These are phyloP conservation scores for Eupeodes corollae DNA, from an alignment of 1,140 invertebrate species.

Conservation along the genomic window DNA sequence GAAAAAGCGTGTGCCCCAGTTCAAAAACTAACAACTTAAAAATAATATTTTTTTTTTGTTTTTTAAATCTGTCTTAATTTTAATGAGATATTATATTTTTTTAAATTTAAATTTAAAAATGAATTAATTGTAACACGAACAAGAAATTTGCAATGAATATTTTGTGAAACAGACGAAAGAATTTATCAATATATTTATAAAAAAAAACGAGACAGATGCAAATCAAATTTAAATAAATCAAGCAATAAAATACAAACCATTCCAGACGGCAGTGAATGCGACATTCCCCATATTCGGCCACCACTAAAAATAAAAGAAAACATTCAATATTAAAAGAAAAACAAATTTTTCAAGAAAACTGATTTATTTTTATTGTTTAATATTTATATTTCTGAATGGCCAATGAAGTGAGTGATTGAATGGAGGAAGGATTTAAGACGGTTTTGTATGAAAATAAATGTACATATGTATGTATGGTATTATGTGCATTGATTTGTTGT, in stretches of 20 bases:
- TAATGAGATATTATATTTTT: constrained; percentile 12
- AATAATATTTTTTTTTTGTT: constrained; percentile 1
- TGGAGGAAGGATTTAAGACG: too few relatives aligned
- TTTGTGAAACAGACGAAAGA: too few relatives aligned
- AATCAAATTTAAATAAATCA: neutral
- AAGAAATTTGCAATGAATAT: neutral
- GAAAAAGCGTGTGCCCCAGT: constrained; percentile 32
- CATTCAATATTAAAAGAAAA: neutral
- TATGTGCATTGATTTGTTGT: too few relatives aligned
- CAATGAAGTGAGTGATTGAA: too few relatives aligned
- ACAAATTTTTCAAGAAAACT: too few relatives aligned
- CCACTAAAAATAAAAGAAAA: constrained; percentile 18
- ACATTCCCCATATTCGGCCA: constrained; percentile 36
- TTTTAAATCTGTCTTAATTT: constrained; percentile 1
- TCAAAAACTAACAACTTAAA: constrained; percentile 1
- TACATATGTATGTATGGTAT: too few relatives aligned
- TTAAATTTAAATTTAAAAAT: constrained; percentile 13
- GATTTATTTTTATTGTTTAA: too few relatives aligned
- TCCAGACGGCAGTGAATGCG: constrained; percentile 36
- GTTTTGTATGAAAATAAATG: too few relatives aligned
- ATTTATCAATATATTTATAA: neutral
- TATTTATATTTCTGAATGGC: too few relatives aligned
- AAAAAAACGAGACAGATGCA: too few relatives aligned
- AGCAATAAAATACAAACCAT: constrained; percentile 26
- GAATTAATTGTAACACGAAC: constrained; percentile 3